phyloP scores from a whole-genome alignment of 2,113 vertebrate genomes.

The Riparia riparia region DNA sequence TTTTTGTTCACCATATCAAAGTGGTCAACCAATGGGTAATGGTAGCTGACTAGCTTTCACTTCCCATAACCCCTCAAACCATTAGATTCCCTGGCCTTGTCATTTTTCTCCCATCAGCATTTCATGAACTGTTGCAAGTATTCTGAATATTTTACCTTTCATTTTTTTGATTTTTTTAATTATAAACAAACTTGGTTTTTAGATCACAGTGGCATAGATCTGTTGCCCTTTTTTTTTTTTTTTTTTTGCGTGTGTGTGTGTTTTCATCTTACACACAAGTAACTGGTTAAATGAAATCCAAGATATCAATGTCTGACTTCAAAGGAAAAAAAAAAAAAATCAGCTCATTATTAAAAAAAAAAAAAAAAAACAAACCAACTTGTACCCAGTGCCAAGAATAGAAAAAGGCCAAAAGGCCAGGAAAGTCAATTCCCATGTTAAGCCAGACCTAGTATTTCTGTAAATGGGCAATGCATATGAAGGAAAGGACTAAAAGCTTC shows the following conservation, averaged over 20 bases:
- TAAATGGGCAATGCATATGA: neutral
- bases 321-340: neutral
- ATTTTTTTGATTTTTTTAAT: neutral
- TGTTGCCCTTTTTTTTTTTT: neutral
- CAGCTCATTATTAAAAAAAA: neutral
- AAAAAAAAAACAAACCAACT: neutral
- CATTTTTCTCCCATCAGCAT: neutral
- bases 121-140: neutral
- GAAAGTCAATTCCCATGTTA: neutral
- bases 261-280: neutral
- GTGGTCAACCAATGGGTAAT: conserved; percentile 11
- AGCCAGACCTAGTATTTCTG: neutral
- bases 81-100: neutral
- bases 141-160: neutral
- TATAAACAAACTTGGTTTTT: neutral
- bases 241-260: too few relatives aligned
- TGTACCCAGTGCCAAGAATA: neutral
- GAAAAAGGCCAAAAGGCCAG: neutral
- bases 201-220: neutral
- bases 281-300: neutral
- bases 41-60: neutral
- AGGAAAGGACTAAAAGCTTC: neutral
- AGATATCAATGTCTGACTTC: neutral
- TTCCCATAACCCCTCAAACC: neutral
- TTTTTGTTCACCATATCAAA: conserved; percentile 3